These are phyloP conservation scores for Erebia epiphron DNA, from an alignment of 2,888 invertebrate genomes.

Conservation along the genomic window DNA sequence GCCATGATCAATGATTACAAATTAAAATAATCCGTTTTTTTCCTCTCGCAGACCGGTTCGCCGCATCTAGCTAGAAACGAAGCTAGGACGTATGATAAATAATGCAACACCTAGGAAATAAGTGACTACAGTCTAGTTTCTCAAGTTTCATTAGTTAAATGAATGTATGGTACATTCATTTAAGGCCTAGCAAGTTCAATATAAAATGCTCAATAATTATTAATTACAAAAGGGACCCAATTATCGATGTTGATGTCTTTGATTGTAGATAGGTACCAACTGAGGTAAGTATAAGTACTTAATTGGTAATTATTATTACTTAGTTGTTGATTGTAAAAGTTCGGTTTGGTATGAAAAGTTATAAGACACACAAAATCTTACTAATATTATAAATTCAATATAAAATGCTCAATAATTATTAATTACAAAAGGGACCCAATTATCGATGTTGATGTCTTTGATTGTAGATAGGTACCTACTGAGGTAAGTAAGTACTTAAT, in stretches of 20 bases:
- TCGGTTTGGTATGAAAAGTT: not conserved
- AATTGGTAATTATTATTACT: not conserved
- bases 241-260: too few relatives aligned
- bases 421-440: too few relatives aligned
- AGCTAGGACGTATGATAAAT: constrained; percentile 4
- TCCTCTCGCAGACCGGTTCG: constrained; percentile 12
- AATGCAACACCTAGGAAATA: constrained; percentile 18
- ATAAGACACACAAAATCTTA: too few relatives aligned
- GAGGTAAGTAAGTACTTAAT: not conserved
- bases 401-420: not conserved
- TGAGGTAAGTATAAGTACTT: not conserved
- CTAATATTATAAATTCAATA: constrained; percentile 5
- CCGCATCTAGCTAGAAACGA: not conserved
- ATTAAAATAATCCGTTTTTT: constrained; percentile 25
- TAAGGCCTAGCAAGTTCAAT: constrained; percentile 9
- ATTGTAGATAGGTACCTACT: not conserved
- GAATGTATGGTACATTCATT: not conserved
- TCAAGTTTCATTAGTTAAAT: constrained; percentile 13
- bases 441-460: too few relatives aligned
- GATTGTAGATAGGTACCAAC: not conserved
- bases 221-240: too few relatives aligned
- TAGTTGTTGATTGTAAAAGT: not conserved
- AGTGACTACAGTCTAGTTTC: not conserved
- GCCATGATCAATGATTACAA: constrained; percentile 1
- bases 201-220: not conserved